Percentiles rank a stretch among this genome's conserved stretches.
Evolutionary conservation across 2,888 invertebrate genomes (phyloP).

Genomic region (Lithophane leautieri): DNA sequence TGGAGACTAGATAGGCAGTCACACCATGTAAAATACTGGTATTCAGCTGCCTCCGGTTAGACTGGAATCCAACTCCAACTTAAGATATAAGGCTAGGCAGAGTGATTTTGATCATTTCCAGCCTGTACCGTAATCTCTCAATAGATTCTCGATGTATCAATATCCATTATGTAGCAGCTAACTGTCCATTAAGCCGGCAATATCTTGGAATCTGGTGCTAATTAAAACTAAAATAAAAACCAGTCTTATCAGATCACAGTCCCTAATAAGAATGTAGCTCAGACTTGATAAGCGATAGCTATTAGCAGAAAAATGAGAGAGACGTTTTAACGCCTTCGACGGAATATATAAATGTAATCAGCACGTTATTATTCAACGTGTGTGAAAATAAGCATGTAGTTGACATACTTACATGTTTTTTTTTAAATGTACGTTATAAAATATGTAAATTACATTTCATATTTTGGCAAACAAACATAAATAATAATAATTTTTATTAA

Average conservation of each 20-base stretch:
- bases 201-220: conserved; percentile 35
- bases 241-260: conserved; percentile 31
- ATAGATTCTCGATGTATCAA: not conserved
- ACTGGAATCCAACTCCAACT: too few relatives aligned
- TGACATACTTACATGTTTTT: not conserved
- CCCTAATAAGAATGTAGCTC: conserved; percentile 19
- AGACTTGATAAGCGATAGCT: conserved; percentile 25
- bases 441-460: not conserved
- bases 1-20: too few relatives aligned
- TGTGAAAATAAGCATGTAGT: not conserved
- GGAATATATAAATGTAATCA: conserved; percentile 9
- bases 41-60: too few relatives aligned
- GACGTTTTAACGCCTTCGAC: not conserved
- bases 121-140: not conserved
- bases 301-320: conserved; percentile 27
- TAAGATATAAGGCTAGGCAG: too few relatives aligned
- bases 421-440: not conserved
- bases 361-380: not conserved
- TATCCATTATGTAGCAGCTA: conserved; percentile 31
- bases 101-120: not conserved
- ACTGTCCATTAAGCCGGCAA: not conserved
- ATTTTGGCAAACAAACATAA: not conserved
- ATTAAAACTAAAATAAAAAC: conserved; percentile 50
- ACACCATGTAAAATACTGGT: too few relatives aligned
- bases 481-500: not conserved